Evolutionary conservation across 2,113 vertebrate species (phyloP).

Genomic region (Martes martes): DNA sequence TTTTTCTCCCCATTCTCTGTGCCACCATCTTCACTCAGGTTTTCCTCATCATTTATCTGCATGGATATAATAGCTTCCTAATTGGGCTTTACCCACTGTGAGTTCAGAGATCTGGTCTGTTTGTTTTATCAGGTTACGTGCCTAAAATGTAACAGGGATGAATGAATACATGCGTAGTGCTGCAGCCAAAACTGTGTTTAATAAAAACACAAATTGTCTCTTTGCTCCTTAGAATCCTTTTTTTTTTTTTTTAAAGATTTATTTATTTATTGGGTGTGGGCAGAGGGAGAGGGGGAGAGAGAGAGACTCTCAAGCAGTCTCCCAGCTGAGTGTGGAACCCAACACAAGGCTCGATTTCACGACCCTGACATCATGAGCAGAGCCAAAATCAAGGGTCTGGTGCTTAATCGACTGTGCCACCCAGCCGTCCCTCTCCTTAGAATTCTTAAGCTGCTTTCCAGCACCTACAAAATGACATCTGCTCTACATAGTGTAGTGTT

Average conservation of each 20-base stretch:
- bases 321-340: background rate
- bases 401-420: background rate
- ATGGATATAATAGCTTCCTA: background rate
- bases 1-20: background rate
- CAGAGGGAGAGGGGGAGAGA: background rate
- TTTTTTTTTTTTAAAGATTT: background rate
- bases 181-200: background rate
- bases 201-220: background rate
- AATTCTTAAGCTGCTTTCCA: background rate
- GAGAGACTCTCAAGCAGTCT: background rate
- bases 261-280: background rate
- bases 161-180: background rate
- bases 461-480: background rate
- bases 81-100: background rate
- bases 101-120: background rate
- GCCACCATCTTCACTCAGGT: background rate
- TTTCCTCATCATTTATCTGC: background rate
- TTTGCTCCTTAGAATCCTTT: background rate
- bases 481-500: fast-evolving
- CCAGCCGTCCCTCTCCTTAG: background rate
- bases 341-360: background rate
- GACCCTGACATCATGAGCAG: background rate
- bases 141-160: background rate
- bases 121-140: background rate
- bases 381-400: background rate